Conservation (phyloP, 2,888 invertebrate species). For the Phlogophora meticulosa region DNA sequence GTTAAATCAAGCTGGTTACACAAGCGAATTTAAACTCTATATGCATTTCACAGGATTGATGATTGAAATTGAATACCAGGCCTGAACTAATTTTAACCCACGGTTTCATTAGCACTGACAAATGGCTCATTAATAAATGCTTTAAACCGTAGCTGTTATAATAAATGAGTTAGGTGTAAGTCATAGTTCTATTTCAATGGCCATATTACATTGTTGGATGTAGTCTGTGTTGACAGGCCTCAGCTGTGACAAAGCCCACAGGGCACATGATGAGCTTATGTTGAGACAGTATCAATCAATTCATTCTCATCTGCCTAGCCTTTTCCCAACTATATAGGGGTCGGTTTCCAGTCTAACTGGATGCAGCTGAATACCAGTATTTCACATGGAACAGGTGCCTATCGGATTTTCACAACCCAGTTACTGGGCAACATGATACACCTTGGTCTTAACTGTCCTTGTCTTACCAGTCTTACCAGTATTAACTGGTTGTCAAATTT, state of each 20-base stretch:
- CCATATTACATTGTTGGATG: slow-evolving; percentile 43
- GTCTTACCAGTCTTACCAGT: too few species aligned
- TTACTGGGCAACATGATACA: too few species aligned
- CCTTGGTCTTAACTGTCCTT: too few species aligned
- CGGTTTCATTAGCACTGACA: slow-evolving; percentile 66
- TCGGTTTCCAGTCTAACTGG: too few species aligned
- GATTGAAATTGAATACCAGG: slow-evolving; percentile 16
- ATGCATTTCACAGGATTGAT: slow-evolving; percentile 27
- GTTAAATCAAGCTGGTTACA: slow-evolving; percentile 25
- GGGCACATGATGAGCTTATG: neutral
- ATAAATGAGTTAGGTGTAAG: slow-evolving; percentile 64
- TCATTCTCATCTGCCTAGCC: too few species aligned
- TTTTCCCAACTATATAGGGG: neutral
- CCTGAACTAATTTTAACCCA: slow-evolving; percentile 48
- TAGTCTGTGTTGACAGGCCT: slow-evolving; percentile 58
- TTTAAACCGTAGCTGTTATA: slow-evolving; percentile 66
- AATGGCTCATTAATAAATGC: slow-evolving; percentile 67
- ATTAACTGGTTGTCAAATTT: too few species aligned
- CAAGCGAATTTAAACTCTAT: slow-evolving; percentile 40
- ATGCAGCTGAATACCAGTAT: too few species aligned
- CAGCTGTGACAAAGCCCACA: slow-evolving; percentile 33
- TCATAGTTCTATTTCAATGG: slow-evolving; percentile 46
- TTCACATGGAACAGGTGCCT: too few species aligned
- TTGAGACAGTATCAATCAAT: slow-evolving; percentile 5
- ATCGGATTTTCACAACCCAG: too few species aligned